Evolutionary conservation across 2,888 invertebrate species (phyloP).

Genomic region (Nemurella pictetii): DNA sequence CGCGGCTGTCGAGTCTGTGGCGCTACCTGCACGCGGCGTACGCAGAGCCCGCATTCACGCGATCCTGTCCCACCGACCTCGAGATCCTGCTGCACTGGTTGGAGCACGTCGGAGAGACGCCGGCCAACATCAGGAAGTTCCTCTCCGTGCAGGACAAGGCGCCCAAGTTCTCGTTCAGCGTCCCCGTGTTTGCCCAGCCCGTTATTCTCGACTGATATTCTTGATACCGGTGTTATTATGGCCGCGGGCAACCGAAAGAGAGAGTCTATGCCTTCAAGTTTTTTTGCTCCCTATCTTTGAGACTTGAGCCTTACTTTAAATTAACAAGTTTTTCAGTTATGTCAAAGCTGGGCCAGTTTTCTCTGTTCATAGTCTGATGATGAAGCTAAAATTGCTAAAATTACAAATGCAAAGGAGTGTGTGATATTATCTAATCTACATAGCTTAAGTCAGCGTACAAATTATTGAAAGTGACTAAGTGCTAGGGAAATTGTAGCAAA

Average conservation of each 20-base stretch:
- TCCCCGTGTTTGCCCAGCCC: constrained; percentile 38
- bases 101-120: constrained; percentile 39
- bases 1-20: constrained; percentile 42
- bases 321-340: not conserved
- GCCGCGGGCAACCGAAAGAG: not conserved
- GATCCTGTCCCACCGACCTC: constrained; percentile 44
- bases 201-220: constrained; percentile 32
- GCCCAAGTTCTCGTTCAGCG: constrained; percentile 36
- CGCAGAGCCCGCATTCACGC: constrained; percentile 41
- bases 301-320: too few species aligned
- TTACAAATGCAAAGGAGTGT: not conserved
- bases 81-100: constrained; percentile 45
- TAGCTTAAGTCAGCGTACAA: not conserved
- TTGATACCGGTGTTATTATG: not conserved
- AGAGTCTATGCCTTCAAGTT: not conserved
- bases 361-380: too few species aligned
- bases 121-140: constrained; percentile 36
- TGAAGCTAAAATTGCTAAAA: not conserved
- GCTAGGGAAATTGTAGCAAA: not conserved
- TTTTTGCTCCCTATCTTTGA: not conserved
- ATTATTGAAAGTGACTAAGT: not conserved
- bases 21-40: constrained; percentile 44
- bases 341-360: not conserved
- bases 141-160: constrained; percentile 33
- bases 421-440: not conserved